phyloP scores from a whole-genome alignment of 2,113 vertebrate species.

The Hepsetus odoe region DNA sequence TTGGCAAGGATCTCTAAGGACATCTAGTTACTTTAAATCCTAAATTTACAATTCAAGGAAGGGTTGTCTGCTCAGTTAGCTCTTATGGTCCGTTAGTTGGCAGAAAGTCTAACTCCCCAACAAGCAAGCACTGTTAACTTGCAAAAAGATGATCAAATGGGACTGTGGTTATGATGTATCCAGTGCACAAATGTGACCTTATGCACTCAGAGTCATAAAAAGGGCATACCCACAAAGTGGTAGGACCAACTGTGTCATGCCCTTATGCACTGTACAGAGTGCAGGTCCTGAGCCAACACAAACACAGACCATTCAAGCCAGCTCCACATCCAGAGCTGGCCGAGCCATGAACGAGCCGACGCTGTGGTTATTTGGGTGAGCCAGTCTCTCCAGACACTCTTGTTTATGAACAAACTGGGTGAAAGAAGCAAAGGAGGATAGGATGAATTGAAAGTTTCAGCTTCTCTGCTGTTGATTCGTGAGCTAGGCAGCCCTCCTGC shows the following conservation, averaged over 20 bases:
- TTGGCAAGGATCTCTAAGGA: no score
- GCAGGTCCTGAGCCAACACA: constrained; percentile 16
- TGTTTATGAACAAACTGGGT: constrained; percentile 33
- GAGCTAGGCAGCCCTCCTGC: constrained; percentile 41
- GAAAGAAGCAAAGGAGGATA: not conserved
- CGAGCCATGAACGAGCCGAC: not conserved
- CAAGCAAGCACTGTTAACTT: no score
- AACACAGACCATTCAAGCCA: constrained; percentile 27
- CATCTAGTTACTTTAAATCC: no score
- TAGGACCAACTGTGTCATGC: constrained; percentile 1
- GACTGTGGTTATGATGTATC: not conserved
- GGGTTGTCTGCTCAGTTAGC: no score
- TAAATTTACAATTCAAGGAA: no score
- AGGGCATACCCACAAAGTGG: not conserved
- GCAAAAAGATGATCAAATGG: no score
- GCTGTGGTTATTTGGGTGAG: not conserved
- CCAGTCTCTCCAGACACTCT: constrained; percentile 8
- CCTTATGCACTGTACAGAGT: constrained; percentile 5
- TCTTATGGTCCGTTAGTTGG: no score
- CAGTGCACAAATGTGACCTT: not conserved
- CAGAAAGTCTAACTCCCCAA: no score
- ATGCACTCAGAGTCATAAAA: not conserved
- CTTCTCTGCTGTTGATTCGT: not conserved
- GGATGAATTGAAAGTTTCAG: not conserved
- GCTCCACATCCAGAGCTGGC: constrained; percentile 11